Evolutionary conservation across 2,113 vertebrate genomes (phyloP).

Genomic region (Delphinapterus leucas): DNA sequence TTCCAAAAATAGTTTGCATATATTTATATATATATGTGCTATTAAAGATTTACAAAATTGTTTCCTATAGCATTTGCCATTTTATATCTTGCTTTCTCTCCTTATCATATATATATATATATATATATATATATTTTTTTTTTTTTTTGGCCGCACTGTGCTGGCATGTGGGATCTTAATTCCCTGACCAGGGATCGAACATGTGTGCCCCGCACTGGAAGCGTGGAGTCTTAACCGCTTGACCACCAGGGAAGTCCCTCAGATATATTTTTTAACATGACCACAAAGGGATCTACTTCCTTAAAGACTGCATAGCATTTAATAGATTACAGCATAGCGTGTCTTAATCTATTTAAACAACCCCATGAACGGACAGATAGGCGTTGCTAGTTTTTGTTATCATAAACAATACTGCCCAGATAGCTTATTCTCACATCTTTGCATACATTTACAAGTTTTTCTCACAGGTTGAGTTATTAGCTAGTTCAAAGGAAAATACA

Average conservation of each 20-base stretch:
- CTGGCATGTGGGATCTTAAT: no score
- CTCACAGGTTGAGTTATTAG: neutral
- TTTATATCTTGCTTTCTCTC: slow-evolving; percentile 3
- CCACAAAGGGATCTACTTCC: neutral
- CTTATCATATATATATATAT: neutral
- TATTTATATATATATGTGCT: neutral
- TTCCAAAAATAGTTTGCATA: neutral
- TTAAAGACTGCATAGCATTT: neutral
- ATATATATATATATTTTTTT: no score
- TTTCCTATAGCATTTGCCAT: neutral
- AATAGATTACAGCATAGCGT: neutral
- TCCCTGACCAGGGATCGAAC: no score
- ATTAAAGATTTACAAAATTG: neutral
- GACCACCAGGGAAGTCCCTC: no score
- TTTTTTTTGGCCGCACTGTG: no score
- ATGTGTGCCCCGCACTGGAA: no score
- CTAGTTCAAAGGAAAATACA: neutral
- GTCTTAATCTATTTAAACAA: neutral
- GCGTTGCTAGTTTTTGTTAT: neutral
- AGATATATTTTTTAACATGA: neutral
- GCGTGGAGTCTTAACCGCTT: no score
- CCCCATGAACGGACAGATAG: neutral
- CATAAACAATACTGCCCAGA: neutral
- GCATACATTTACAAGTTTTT: neutral
- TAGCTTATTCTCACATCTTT: neutral